A percentile compares a stretch with the other conserved stretches of the same genome.
These are phyloP conservation scores for Trissolcus basalis DNA, from an alignment of 1,140 invertebrate species.

Conservation along the genomic window DNA sequence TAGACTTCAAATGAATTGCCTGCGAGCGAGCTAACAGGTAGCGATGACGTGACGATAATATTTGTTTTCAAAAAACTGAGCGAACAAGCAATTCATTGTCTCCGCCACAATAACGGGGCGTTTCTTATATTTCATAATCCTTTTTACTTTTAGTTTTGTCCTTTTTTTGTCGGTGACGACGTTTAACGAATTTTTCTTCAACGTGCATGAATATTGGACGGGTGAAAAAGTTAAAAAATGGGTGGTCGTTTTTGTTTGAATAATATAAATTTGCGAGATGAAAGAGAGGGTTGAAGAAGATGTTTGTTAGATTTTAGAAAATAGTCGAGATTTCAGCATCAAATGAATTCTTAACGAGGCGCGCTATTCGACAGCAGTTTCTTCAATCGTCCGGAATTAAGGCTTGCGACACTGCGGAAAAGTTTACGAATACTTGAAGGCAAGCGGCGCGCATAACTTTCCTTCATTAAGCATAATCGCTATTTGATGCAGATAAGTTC, in stretches of 20 bases:
- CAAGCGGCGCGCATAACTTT: conserved; percentile 64
- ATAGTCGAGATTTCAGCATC: conserved; percentile 48
- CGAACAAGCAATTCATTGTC: conserved; percentile 13
- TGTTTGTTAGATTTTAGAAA: conserved; percentile 31
- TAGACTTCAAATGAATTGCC: conserved; percentile 39
- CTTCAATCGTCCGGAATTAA: conserved; percentile 66
- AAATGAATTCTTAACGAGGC: conserved; percentile 66
- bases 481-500: conserved; percentile 70
- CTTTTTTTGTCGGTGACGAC: no score
- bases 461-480: conserved; percentile 70
- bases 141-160: conserved; percentile 12
- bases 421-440: conserved; percentile 63
- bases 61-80: conserved; percentile 16
- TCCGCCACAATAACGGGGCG: conserved; percentile 10
- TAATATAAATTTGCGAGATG: neutral
- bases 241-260: no score
- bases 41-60: conserved; percentile 45
- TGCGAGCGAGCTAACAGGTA: conserved; percentile 23
- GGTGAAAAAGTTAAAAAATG: no score
- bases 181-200: no score
- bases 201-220: no score
- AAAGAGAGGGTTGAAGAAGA: no score
- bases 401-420: conserved; percentile 62
- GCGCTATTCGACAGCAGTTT: conserved; percentile 58
- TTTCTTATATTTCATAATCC: neutral